Conservation (phyloP, 2,888 invertebrate genomes). For the Phyllotreta cruciferae region DNA sequence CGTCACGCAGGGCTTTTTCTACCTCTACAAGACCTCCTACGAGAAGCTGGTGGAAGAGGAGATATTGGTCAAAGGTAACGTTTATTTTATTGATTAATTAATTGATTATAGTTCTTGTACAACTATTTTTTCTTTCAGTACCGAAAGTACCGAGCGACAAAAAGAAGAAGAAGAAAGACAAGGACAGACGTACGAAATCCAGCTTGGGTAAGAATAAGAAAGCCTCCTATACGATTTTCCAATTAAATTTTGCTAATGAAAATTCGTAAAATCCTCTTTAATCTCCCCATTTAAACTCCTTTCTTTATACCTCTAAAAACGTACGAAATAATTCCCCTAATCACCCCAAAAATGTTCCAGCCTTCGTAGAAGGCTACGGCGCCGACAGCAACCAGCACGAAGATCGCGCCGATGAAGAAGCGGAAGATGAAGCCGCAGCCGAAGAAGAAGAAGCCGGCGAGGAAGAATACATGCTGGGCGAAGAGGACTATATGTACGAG, state of each 20-base stretch:
- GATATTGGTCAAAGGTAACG: slow-evolving; percentile 74
- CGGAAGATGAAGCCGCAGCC: slow-evolving; percentile 40
- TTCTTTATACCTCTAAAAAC: too few species aligned
- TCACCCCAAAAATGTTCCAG: too few species aligned
- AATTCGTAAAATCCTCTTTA: too few species aligned
- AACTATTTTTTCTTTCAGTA: slow-evolving; percentile 1
- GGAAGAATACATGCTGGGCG: too few species aligned
- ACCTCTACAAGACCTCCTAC: slow-evolving; percentile 73
- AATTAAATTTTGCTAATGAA: too few species aligned
- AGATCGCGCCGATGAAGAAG: neutral
- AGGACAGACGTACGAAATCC: slow-evolving; percentile 39
- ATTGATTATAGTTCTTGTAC: neutral
- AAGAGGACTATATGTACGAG: too few species aligned
- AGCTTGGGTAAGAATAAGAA: slow-evolving; percentile 44
- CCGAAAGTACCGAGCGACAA: slow-evolving; percentile 18
- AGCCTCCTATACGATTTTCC: slow-evolving; percentile 29
- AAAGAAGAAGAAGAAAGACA: slow-evolving; percentile 45
- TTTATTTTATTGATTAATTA: slow-evolving; percentile 61
- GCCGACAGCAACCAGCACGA: too few species aligned
- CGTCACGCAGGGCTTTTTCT: slow-evolving; percentile 68
- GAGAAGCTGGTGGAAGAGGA: slow-evolving; percentile 79
- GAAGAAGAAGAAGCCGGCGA: slow-evolving; percentile 34
- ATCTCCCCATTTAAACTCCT: too few species aligned
- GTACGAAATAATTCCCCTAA: too few species aligned
- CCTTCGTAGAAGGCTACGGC: too few species aligned